Evolutionary conservation across 2,888 invertebrate species (phyloP), one percentile per base, ranked within the genome.

Genomic region (Hipparchia semele): DNA sequence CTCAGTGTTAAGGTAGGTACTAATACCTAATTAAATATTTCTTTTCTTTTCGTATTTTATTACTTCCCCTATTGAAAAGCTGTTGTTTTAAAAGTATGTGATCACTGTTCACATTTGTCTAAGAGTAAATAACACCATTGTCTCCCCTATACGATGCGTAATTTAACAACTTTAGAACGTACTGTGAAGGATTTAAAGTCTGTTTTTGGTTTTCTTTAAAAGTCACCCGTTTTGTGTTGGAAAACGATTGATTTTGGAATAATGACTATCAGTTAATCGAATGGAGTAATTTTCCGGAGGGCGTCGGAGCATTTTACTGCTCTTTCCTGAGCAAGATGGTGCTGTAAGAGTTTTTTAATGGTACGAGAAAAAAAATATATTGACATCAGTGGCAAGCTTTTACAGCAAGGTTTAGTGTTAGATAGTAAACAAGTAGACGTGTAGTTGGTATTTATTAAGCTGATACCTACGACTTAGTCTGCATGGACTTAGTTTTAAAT

Each of bases 171-270:
- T 71, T 69, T 65, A 33, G 67, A 51, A 73, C 76, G 68, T 80
- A 76, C 65, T 3, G 0, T 10, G 12, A 13, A 8, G 0, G 5
- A 6, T 23, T 68, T 79, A 76, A 75, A 74, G 76, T 69, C 65
- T 73, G 72, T 59, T 79, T 76, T 77, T 10, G 66, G 56, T 45
- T 49, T 68, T 56, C 72, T 72, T 76, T 74, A 73, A 75, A 77
- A 70, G 75, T 76, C 76, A 74, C 75, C 73, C 74, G 74, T 78
- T 78, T 70, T 75, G 77, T 77, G 79, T 77, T 80, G 76, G 78
- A 79, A 78, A 74, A 79, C 79, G 79, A 84, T 82, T 84, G 82
- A 82, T 82, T 82, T 80, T 80, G 78, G 79, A 81, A 81, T 83
- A 83, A 83, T 81, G 81, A 82, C 81, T 81, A 80, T 81, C 80